These are phyloP conservation scores for Oncorhynchus gorbuscha DNA, from an alignment of 2,113 vertebrate genomes.

Conservation along the genomic window DNA sequence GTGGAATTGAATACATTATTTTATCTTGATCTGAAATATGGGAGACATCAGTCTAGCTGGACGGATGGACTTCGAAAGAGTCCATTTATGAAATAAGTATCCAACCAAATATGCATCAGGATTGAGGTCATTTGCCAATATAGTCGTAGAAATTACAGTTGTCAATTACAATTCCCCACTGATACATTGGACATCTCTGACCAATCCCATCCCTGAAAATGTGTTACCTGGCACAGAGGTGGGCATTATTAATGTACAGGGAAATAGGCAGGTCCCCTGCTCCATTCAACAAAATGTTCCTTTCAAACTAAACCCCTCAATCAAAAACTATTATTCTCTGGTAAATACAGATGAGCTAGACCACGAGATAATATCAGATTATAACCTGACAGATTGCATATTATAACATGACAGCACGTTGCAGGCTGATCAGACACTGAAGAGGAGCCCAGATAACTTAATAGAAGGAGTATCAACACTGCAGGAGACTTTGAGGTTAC, in stretches of 20 bases:
- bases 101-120: neutral
- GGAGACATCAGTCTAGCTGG: neutral
- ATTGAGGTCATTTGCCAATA: neutral
- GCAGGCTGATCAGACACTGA: slow-evolving; percentile 45
- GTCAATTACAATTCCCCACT: neutral
- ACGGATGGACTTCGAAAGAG: neutral
- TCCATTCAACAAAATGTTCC: no score
- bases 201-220: slow-evolving; percentile 63
- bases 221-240: slow-evolving; percentile 62
- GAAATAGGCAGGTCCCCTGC: no score
- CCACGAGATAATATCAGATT: slow-evolving; percentile 36
- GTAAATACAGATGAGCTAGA: slow-evolving; percentile 40
- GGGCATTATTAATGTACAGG: neutral
- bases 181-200: slow-evolving; percentile 63
- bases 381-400: slow-evolving; percentile 36
- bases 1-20: no score
- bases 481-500: neutral
- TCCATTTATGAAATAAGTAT: neutral
- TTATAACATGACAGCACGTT: slow-evolving; percentile 51
- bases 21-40: neutral
- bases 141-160: neutral
- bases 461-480: slow-evolving; percentile 5
- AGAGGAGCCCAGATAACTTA: slow-evolving; percentile 10
- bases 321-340: neutral
- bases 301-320: no score